phyloP scores from a whole-genome alignment of 2,888 invertebrate genomes.

The Campoplex nolae region DNA sequence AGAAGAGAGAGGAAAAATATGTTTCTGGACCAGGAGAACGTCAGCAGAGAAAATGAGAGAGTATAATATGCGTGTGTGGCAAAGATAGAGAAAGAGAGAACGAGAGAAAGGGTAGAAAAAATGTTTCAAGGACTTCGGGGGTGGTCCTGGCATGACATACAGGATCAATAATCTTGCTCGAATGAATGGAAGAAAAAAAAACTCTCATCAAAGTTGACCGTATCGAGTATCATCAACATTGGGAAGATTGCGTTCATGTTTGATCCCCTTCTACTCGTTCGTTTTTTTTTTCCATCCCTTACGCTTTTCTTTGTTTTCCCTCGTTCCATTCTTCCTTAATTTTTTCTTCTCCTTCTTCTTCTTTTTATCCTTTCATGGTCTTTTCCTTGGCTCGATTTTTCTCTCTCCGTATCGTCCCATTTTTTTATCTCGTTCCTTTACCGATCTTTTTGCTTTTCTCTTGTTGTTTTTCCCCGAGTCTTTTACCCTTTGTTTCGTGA shows the following conservation, averaged over 20 bases:
- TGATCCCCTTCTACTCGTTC: constrained; percentile 24
- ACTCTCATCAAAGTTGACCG: constrained; percentile 23
- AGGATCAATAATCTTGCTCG: constrained; percentile 27
- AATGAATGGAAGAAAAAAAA: constrained; percentile 43
- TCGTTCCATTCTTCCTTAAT: neutral
- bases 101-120: constrained; percentile 7
- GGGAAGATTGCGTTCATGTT: constrained; percentile 33
- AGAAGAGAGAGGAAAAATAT: constrained; percentile 16
- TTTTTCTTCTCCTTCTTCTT: neutral
- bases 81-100: neutral
- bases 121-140: constrained; percentile 11
- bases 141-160: constrained; percentile 27
- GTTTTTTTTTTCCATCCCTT: neutral
- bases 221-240: constrained; percentile 27
- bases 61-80: neutral
- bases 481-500: constrained; percentile 15
- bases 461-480: neutral
- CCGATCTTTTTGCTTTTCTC: neutral
- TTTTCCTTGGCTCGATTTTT: neutral
- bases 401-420: neutral
- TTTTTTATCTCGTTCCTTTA: neutral
- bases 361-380: neutral
- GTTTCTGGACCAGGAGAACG: constrained; percentile 27
- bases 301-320: neutral
- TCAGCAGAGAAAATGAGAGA: neutral